phyloP scores from a whole-genome alignment of 2,113 vertebrate species.

The Corapipo altera region DNA sequence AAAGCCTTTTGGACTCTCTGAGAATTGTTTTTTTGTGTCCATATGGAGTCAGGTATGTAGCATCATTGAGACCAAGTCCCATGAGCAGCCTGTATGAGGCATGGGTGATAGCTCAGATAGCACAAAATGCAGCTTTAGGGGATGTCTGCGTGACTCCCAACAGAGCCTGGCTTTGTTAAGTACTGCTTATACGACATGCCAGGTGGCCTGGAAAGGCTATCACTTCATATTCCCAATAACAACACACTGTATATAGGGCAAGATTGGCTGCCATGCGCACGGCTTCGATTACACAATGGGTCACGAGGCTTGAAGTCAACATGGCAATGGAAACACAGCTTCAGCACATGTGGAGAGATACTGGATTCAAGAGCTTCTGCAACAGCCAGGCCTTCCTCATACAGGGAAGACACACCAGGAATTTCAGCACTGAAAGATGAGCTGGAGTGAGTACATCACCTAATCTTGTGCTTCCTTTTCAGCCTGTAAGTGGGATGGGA shows the following conservation, averaged over 20 bases:
- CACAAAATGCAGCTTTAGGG: neutral
- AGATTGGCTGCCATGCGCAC: neutral
- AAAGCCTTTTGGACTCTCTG: neutral
- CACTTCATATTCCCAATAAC: neutral
- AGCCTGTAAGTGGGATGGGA: neutral
- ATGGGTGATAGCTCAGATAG: neutral
- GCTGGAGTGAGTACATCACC: neutral
- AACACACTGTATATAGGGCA: neutral
- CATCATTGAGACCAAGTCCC: neutral
- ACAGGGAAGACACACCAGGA: neutral
- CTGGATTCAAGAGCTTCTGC: neutral
- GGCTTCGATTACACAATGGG: neutral
- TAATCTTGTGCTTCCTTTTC: neutral
- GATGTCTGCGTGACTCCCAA: neutral
- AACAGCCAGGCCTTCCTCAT: neutral
- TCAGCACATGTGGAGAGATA: neutral
- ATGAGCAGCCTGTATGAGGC: fast-evolving
- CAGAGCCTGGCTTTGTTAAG: neutral
- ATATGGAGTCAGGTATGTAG: fast-evolving
- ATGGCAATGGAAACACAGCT: neutral
- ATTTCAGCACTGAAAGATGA: neutral
- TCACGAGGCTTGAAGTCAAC: neutral
- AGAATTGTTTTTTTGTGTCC: neutral
- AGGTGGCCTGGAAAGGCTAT: neutral
- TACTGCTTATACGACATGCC: neutral